A percentile compares a stretch with the other conserved stretches of the same genome.
These are phyloP conservation scores for Rissa tridactyla DNA, from an alignment of 2,113 vertebrate species.

Conservation along the genomic window DNA sequence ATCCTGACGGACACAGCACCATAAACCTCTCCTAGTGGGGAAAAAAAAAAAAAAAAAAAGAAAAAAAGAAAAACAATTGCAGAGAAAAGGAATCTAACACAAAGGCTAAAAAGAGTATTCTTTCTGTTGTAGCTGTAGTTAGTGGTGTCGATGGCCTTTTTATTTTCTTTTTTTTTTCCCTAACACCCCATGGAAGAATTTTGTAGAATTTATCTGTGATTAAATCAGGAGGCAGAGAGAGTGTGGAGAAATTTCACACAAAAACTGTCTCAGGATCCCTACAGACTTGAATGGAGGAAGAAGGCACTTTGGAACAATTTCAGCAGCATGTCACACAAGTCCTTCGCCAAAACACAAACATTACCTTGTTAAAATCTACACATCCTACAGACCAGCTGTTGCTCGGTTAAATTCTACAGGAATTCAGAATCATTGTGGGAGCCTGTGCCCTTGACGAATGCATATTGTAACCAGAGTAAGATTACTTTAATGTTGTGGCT, in stretches of 20 bases:
- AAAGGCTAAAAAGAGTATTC: slow-evolving; percentile 66
- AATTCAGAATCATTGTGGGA: not conserved
- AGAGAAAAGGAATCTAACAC: slow-evolving; percentile 60
- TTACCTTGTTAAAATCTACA: slow-evolving; percentile 36
- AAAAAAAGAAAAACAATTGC: slow-evolving; percentile 20
- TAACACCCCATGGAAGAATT: not conserved
- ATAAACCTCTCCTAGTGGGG: slow-evolving; percentile 71
- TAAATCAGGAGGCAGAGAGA: not conserved
- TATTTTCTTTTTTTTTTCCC: not conserved
- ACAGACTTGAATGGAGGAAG: not conserved
- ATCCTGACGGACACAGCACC: slow-evolving; percentile 73
- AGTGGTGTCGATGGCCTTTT: slow-evolving; percentile 40
- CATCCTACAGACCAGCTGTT: slow-evolving; percentile 44
- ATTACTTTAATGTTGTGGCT: not conserved
- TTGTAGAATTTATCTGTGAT: not conserved
- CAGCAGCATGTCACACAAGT: not conserved
- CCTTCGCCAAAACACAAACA: slow-evolving; percentile 24
- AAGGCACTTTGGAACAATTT: not conserved
- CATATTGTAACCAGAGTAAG: not conserved
- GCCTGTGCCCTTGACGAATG: not conserved
- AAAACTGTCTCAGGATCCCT: not conserved
- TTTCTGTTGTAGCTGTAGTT: not conserved
- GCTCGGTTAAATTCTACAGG: not conserved
- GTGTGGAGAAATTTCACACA: not conserved
- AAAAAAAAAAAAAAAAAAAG: not conserved